phyloP scores from a whole-genome alignment of 2,888 invertebrate species.

The Oligia latruncula region DNA sequence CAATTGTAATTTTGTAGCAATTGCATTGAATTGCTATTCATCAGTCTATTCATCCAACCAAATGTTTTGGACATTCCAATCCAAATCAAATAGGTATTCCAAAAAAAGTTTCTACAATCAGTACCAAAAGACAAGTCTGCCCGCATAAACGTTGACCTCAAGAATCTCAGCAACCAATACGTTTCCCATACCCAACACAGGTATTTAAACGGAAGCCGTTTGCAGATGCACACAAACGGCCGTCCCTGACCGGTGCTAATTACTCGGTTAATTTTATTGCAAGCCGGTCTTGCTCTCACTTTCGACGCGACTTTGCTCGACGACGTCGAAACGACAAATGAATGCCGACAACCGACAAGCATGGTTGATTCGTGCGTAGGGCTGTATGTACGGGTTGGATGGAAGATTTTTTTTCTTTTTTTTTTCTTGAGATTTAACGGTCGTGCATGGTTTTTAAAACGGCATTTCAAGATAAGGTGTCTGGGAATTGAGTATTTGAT shows the following conservation, averaged over 20 bases:
- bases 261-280: conserved; percentile 71
- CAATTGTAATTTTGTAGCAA: no score
- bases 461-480: neutral
- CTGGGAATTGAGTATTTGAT: neutral
- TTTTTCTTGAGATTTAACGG: neutral
- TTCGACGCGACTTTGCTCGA: conserved; percentile 58
- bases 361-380: conserved; percentile 54
- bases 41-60: neutral
- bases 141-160: neutral
- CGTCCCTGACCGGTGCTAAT: conserved; percentile 71
- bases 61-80: neutral
- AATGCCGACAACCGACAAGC: conserved; percentile 61
- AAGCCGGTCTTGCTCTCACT: conserved; percentile 71
- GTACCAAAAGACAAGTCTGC: neutral
- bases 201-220: conserved; percentile 51
- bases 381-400: conserved; percentile 43
- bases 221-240: conserved; percentile 64
- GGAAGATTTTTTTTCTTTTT: neutral
- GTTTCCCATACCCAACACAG: neutral
- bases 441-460: conserved; percentile 11
- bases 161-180: conserved; percentile 4
- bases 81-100: neutral
- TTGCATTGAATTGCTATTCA: neutral
- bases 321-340: conserved; percentile 64
- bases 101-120: neutral